phyloP scores from a whole-genome alignment of 2,888 invertebrate genomes.

The Trisateles emortualis region DNA sequence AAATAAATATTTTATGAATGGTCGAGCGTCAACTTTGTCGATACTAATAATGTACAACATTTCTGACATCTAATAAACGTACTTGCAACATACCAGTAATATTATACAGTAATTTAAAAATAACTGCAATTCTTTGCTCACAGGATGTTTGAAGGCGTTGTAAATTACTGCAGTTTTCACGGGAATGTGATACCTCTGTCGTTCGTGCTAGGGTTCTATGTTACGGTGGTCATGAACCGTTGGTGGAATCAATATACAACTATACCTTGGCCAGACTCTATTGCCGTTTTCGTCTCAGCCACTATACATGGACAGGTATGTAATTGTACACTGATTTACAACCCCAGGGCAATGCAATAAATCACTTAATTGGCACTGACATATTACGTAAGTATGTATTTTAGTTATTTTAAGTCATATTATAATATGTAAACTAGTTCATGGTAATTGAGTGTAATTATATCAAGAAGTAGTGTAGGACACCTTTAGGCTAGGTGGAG shows the following conservation, averaged over 20 bases:
- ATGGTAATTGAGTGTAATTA: too few species aligned
- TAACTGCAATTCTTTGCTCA: constrained; percentile 41
- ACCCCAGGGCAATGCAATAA: constrained; percentile 5
- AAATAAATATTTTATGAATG: too few species aligned
- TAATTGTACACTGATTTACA: constrained; percentile 4
- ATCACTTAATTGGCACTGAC: not conserved
- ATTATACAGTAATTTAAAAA: not conserved
- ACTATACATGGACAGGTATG: constrained; percentile 92
- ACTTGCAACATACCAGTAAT: not conserved
- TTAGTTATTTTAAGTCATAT: too few species aligned
- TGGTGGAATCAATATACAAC: constrained; percentile 96
- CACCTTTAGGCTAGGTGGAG: too few species aligned
- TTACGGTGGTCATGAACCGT: constrained; percentile 96
- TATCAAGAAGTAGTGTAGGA: too few species aligned
- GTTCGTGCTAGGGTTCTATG: constrained; percentile 97
- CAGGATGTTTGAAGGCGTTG: constrained; percentile 93
- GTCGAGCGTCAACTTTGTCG: too few species aligned
- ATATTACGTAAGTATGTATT: not conserved
- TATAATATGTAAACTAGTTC: too few species aligned
- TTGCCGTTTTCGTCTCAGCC: constrained; percentile 94
- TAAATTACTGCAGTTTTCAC: constrained; percentile 94
- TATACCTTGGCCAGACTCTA: constrained; percentile 95
- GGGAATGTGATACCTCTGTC: constrained; percentile 96
- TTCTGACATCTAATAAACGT: not conserved
- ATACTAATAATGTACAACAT: too few species aligned